Percentiles rank a stretch among this genome's conserved stretches.
Evolutionary conservation across 2,113 vertebrate species (phyloP).

Genomic region (Menura novaehollandiae): DNA sequence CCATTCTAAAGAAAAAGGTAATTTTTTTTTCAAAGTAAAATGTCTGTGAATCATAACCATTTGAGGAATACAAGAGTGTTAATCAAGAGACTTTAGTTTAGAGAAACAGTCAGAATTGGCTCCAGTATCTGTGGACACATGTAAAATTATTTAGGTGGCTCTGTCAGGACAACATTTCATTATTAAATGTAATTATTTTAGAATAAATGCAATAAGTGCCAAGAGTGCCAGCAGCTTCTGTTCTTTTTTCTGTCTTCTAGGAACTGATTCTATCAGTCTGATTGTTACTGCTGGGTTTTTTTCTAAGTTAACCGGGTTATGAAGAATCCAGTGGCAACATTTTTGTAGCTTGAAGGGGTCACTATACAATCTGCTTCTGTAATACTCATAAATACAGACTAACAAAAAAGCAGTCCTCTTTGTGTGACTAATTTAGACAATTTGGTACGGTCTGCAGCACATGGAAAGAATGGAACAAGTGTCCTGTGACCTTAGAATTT

Average conservation of each 20-base stretch:
- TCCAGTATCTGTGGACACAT: not conserved
- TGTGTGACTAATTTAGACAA: not conserved
- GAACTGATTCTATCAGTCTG: not conserved
- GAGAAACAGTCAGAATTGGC: not conserved
- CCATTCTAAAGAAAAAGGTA: conserved; percentile 92
- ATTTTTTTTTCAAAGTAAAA: not conserved
- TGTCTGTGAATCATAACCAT: not conserved
- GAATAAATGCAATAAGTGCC: not conserved
- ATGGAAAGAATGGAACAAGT: not conserved
- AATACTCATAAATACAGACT: not conserved
- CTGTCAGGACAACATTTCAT: not conserved
- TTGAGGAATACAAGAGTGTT: not conserved
- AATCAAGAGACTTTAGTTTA: not conserved
- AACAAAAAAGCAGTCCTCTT: not conserved
- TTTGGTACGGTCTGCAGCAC: not conserved
- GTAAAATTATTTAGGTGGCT: not conserved
- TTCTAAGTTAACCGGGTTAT: not conserved
- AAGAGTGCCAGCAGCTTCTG: not conserved
- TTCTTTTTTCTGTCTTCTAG: not conserved
- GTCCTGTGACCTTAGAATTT: not conserved
- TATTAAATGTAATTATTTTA: not conserved
- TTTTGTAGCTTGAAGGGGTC: not conserved
- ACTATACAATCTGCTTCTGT: not conserved
- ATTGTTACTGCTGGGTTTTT: not conserved
- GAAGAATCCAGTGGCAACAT: not conserved